Conservation (phyloP, 2,888 invertebrate genomes). For the Drosophila greeni region DNA sequence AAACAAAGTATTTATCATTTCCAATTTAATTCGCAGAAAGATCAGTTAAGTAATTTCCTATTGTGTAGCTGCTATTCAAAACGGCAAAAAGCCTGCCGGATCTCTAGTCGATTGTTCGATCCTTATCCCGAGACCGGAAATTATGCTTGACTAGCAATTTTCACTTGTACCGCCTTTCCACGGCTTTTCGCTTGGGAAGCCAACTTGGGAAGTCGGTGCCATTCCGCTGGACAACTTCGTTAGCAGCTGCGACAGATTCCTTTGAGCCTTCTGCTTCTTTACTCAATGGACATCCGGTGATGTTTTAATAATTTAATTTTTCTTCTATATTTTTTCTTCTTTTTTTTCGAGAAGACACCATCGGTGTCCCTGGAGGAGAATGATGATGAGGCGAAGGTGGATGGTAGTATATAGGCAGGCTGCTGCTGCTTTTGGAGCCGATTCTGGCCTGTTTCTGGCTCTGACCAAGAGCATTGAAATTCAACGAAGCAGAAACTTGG, state of each 20-base stretch:
- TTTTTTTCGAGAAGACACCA: conserved; percentile 33
- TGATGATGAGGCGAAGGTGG: conserved; percentile 21
- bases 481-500: conserved; percentile 69
- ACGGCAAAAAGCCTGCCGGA: conserved; percentile 3
- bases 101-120: conserved; percentile 15
- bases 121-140: conserved; percentile 51
- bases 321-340: conserved; percentile 16
- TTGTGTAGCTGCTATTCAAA: not conserved
- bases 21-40: not conserved
- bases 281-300: conserved; percentile 69
- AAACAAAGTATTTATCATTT: not conserved
- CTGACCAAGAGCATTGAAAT: conserved; percentile 58
- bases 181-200: conserved; percentile 29
- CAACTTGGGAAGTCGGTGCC: conserved; percentile 6
- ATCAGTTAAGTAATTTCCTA: conserved; percentile 1
- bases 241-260: conserved; percentile 49
- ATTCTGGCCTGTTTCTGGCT: conserved; percentile 36
- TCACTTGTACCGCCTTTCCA: conserved; percentile 18
- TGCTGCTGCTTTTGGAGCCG: conserved; percentile 11
- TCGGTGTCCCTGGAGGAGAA: conserved; percentile 29
- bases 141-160: conserved; percentile 45
- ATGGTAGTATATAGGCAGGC: conserved; percentile 22
- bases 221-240: conserved; percentile 22
- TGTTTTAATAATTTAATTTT: conserved; percentile 72
- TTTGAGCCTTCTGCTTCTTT: conserved; percentile 51